Percentiles rank a stretch among this genome's conserved stretches.
phyloP scores from a whole-genome alignment of 2,888 invertebrate genomes.

The Acronicta aceris region DNA sequence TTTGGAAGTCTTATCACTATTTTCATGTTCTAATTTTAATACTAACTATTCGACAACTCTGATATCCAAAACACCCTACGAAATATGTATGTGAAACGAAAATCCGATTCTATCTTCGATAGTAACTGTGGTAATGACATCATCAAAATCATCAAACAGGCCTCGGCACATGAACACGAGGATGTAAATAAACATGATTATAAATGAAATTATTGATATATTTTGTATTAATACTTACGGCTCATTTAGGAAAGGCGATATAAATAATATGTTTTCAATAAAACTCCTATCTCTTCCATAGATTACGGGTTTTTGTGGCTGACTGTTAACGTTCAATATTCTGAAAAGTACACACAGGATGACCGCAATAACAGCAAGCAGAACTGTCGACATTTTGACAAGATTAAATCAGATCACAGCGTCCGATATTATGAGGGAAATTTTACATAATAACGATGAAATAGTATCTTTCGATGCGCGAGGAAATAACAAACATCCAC shows the following conservation, averaged over 20 bases:
- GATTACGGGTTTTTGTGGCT: conserved; percentile 93
- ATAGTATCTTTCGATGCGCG: conserved; percentile 59
- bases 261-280: conserved; percentile 93
- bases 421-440: conserved; percentile 52
- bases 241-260: conserved; percentile 93
- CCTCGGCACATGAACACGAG: conserved; percentile 14
- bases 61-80: no score
- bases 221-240: conserved; percentile 91
- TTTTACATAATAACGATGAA: conserved; percentile 78
- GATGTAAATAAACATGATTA: conserved; percentile 28
- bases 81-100: not conserved
- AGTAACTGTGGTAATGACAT: conserved; percentile 68
- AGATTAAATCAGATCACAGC: conserved; percentile 46
- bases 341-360: conserved; percentile 95
- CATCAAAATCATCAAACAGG: conserved; percentile 73
- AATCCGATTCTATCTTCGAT: conserved; percentile 39
- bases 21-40: no score
- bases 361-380: conserved; percentile 94
- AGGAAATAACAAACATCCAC: conserved; percentile 59
- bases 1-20: no score
- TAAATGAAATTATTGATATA: conserved; percentile 25
- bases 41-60: no score
- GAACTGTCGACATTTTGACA: conserved; percentile 93
- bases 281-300: conserved; percentile 94
- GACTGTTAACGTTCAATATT: conserved; percentile 95